These are phyloP conservation scores for Heterodera schachtii DNA, from an alignment of 1,140 invertebrate genomes.

Conservation along the genomic window DNA sequence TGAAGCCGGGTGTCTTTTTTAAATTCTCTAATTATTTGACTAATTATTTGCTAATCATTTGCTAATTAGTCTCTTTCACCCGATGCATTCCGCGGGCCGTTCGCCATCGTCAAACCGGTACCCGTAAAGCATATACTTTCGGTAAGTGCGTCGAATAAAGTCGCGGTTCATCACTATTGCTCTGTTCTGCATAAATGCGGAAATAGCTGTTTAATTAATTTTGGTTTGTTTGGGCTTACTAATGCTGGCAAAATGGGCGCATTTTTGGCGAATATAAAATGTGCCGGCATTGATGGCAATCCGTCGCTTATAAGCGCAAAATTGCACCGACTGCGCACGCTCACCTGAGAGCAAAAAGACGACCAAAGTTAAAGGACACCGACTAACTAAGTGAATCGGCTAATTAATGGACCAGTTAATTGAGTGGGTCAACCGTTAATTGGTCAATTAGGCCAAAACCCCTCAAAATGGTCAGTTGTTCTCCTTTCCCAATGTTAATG, in stretches of 20 bases:
- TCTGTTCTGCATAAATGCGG: constrained; percentile 29
- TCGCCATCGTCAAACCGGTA: constrained; percentile 1
- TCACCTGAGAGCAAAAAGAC: constrained; percentile 11
- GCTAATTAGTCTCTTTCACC: not conserved
- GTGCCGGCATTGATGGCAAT: constrained; percentile 43
- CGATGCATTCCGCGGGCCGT: constrained; percentile 1
- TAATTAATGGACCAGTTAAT: too few relatives aligned
- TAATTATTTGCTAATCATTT: not conserved
- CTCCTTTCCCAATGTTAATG: not conserved
- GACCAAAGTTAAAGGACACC: too few relatives aligned
- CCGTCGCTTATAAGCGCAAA: constrained; percentile 43
- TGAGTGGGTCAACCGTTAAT: too few relatives aligned
- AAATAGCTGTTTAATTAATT: constrained; percentile 4
- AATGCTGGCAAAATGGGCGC: not conserved
- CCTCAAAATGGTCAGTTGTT: not conserved
- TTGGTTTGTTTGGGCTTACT: constrained; percentile 1
- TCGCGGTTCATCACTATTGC: constrained; percentile 51
- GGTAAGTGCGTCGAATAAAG: constrained; percentile 47
- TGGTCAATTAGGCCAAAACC: too few relatives aligned
- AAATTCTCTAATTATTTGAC: not conserved
- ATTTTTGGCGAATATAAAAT: constrained; percentile 41
- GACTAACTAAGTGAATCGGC: too few relatives aligned
- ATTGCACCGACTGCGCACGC: constrained; percentile 37
- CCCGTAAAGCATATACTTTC: constrained; percentile 34
- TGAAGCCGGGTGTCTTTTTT: not conserved